Evolutionary conservation across 2,888 invertebrate species (phyloP).

Genomic region (Xylota sylvarum): DNA sequence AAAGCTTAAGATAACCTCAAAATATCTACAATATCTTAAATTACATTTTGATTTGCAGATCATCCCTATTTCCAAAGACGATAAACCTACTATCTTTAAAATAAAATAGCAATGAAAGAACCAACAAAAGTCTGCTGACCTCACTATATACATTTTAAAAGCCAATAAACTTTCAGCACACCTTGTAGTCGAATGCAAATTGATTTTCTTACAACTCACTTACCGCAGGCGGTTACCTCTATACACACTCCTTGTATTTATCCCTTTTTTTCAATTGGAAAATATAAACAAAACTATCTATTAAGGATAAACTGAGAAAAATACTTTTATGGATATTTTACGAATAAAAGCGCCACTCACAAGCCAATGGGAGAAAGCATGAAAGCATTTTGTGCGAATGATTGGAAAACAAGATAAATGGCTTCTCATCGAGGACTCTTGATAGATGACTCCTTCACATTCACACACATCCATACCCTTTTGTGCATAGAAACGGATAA

Average conservation of each 20-base stretch:
- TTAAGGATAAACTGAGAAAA: conserved; percentile 23
- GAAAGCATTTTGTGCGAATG: conserved; percentile 33
- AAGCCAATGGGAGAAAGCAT: not conserved
- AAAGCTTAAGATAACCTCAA: no score
- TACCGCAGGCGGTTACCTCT: not conserved
- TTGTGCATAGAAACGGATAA: conserved; percentile 52
- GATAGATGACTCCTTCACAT: conserved; percentile 52
- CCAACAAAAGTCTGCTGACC: no score
- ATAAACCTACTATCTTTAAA: no score
- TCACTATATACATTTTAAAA: no score
- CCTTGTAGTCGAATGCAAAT: not conserved
- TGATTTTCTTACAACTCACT: not conserved
- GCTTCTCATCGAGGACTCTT: conserved; percentile 52
- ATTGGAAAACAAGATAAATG: conserved; percentile 64
- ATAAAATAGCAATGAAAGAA: no score
- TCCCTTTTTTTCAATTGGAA: not conserved
- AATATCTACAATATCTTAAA: no score
- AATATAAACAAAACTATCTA: conserved; percentile 29
- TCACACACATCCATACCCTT: conserved; percentile 19
- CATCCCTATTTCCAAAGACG: no score
- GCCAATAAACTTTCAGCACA: no score
- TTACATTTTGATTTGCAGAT: no score
- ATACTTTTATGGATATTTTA: conserved; percentile 12
- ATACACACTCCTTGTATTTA: not conserved
- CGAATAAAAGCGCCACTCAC: not conserved